phyloP scores from a whole-genome alignment of 2,797 vertebrate species.

The Nyctibius grandis region DNA sequence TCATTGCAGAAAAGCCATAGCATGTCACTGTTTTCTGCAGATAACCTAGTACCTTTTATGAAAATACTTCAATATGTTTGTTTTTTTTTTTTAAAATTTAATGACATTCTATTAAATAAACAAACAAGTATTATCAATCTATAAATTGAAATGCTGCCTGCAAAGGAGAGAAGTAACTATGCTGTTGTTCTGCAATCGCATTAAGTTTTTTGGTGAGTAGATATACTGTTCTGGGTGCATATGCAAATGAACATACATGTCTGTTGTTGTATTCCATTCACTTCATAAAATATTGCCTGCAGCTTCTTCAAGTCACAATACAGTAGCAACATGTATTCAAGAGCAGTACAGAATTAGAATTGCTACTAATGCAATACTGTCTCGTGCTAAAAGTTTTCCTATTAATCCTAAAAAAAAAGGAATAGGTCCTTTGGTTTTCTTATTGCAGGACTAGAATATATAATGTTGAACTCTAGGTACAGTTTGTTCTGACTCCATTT shows the following conservation, averaged over 20 bases:
- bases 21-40: neutral
- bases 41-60: neutral
- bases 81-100: neutral
- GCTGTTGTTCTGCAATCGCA: neutral
- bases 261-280: neutral
- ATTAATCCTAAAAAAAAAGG: neutral
- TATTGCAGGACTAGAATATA: neutral
- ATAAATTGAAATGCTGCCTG: neutral
- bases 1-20: neutral
- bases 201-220: neutral
- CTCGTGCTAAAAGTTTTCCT: neutral
- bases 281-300: neutral
- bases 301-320: neutral
- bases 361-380: neutral
- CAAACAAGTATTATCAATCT: neutral
- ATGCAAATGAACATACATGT: neutral
- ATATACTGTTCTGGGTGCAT: neutral
- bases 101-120: neutral
- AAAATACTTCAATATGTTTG: neutral
- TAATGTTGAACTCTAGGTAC: neutral
- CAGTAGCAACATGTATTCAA: neutral
- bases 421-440: neutral
- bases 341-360: neutral
- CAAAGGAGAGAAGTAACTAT: neutral
- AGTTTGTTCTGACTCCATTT: neutral